Evolutionary conservation across 2,113 vertebrate species (phyloP), one percentile per base, ranked within the genome.

Genomic region (Delphinapterus leucas): DNA sequence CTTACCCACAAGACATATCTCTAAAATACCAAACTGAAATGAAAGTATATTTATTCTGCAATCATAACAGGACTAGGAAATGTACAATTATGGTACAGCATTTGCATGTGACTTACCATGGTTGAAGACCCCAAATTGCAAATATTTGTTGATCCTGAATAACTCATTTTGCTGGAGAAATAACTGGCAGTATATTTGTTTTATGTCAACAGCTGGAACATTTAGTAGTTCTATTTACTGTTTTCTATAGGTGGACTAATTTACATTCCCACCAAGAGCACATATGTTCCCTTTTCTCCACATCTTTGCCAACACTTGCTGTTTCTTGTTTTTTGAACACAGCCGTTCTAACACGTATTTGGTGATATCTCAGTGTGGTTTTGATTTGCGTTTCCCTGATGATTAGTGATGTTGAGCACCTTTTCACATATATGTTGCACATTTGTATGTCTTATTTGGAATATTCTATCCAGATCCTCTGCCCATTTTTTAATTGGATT

Each of bases 21-120:
- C 88, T 95, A 97, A 98, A 98, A 97, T 96, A 96, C 73, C 68
- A 93, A 97, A 97, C 79, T 95, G 77, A 97, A 98, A 98, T 98
- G 96, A 97, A 98, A 98, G 93, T 81, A 92, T 95, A 96, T 98
- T 97, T 96, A 89, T 91, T 96, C 97, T 84, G 81, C 70, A 94
- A 97, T 96, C 96, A 95, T 98, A 97, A 96, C 28, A 74, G 88
- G 82, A 91, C 81, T 96, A 47, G 90, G 85, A 88, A 58, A 97
- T 33, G 90, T 97, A 92, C 88, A 97, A 91, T 97, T 97, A 91
- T 53, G 84, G 53, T 60, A 88, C 2, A 97, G 28, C 93, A 97
- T 92, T 63, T 63, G 61, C 61, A 63, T 13, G 11, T 63, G 61
- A 13, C 26, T 63, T 63, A 28, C 61, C 61, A 63, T 63, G 26